phyloP scores from a whole-genome alignment of 2,888 invertebrate species.

The Nemotelus pantherinus region DNA sequence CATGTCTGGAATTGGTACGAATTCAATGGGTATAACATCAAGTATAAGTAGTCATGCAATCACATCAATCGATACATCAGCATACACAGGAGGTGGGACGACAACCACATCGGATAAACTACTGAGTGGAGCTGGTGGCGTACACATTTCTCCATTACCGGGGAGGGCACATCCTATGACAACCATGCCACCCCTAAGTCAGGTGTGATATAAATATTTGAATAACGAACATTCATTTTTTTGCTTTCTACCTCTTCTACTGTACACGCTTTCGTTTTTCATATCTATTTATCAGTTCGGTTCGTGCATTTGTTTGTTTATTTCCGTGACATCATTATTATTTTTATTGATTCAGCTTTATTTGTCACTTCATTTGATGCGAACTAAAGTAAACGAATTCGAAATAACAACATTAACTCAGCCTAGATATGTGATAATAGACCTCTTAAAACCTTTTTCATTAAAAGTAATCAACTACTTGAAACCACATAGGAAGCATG shows the following conservation, averaged over 20 bases:
- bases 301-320: conserved; percentile 46
- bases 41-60: conserved; percentile 77
- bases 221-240: conserved; percentile 48
- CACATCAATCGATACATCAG: conserved; percentile 66
- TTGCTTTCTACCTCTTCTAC: neutral
- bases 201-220: conserved; percentile 57
- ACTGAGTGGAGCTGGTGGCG: conserved; percentile 65
- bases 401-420: too few relatives aligned
- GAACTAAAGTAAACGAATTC: neutral
- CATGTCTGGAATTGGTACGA: conserved; percentile 53
- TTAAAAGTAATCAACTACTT: too few relatives aligned
- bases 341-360: conserved; percentile 40
- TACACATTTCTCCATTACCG: conserved; percentile 62
- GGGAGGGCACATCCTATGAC: conserved; percentile 65
- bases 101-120: conserved; percentile 64
- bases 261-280: conserved; percentile 36
- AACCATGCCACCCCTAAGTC: conserved; percentile 65
- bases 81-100: conserved; percentile 56
- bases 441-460: too few relatives aligned
- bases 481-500: neutral
- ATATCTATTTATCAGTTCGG: too few relatives aligned
- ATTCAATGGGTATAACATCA: conserved; percentile 68
- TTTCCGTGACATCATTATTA: conserved; percentile 43
- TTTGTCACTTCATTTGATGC: conserved; percentile 19
- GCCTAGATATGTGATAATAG: too few relatives aligned